Percentiles rank a stretch among this genome's conserved stretches.
Conservation (phyloP, 1,140 invertebrate genomes). For the Pogonomyrmex californicus region DNA sequence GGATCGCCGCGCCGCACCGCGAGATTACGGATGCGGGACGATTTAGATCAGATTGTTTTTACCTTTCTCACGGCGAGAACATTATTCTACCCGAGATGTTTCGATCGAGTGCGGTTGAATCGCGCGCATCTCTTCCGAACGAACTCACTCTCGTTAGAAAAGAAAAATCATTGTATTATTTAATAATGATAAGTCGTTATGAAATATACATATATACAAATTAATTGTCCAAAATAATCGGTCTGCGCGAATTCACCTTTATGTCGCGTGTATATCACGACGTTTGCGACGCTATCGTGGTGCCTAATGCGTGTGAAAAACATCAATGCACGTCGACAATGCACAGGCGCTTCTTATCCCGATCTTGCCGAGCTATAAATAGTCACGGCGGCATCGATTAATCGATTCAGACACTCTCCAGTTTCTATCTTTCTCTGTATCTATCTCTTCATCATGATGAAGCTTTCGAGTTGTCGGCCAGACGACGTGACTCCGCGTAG, state of each 20-base stretch:
- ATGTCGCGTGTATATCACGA: not conserved
- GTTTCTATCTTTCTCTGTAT: not conserved
- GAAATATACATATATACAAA: not conserved
- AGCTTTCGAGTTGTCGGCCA: not conserved
- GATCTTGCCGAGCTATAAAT: conserved; percentile 56
- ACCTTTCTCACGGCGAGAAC: not conserved
- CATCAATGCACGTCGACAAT: conserved; percentile 39
- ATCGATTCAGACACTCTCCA: conserved; percentile 25
- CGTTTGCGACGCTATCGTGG: not conserved
- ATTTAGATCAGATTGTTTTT: conserved; percentile 30
- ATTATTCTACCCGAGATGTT: not conserved
- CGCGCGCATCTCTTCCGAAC: not conserved
- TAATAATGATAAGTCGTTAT: not conserved
- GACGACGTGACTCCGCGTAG: not conserved
- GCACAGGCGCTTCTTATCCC: conserved; percentile 33
- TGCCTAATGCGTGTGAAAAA: conserved; percentile 26
- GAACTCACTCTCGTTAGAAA: not conserved
- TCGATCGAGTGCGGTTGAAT: conserved; percentile 1
- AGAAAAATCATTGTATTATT: not conserved
- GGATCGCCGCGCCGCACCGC: not conserved
- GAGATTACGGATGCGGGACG: conserved; percentile 28
- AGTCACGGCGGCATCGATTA: conserved; percentile 53
- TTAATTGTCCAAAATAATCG: not conserved
- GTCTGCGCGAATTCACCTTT: not conserved
- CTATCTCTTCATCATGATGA: not conserved